A percentile compares a stretch with the other conserved stretches of the same genome.
These are phyloP conservation scores for pig (Sus scrofa) DNA, from an alignment of 2,113 vertebrate species.

Conservation along the genomic window DNA sequence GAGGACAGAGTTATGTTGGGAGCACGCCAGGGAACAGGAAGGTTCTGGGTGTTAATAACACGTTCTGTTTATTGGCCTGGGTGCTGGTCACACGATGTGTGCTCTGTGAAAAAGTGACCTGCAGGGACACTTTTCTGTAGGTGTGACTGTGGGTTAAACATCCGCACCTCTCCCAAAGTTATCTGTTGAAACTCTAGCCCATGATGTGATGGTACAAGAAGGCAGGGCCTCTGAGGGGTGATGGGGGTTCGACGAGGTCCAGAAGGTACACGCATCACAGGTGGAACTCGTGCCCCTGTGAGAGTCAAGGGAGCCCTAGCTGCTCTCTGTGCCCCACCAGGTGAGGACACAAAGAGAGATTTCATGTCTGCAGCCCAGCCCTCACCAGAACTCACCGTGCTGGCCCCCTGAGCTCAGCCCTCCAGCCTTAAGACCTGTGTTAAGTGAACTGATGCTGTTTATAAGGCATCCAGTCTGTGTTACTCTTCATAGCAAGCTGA, in stretches of 20 bases:
- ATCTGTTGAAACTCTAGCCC: background rate
- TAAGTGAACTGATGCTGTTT: background rate
- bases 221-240: background rate
- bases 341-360: background rate
- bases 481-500: fast-evolving
- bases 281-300: background rate
- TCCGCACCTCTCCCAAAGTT: background rate
- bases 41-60: background rate
- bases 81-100: background rate
- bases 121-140: background rate
- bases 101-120: background rate
- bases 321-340: background rate
- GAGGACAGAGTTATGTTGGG: background rate
- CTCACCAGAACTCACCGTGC: background rate
- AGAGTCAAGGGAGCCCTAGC: fast-evolving
- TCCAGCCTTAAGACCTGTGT: background rate
- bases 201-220: background rate
- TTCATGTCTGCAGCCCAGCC: background rate
- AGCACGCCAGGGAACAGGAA: background rate
- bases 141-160: background rate
- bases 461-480: background rate
- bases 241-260: background rate
- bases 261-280: background rate
- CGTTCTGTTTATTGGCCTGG: background rate
- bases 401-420: background rate